Evolutionary conservation across 2,113 vertebrate genomes (phyloP).

Genomic region (Nycticorax nycticorax): DNA sequence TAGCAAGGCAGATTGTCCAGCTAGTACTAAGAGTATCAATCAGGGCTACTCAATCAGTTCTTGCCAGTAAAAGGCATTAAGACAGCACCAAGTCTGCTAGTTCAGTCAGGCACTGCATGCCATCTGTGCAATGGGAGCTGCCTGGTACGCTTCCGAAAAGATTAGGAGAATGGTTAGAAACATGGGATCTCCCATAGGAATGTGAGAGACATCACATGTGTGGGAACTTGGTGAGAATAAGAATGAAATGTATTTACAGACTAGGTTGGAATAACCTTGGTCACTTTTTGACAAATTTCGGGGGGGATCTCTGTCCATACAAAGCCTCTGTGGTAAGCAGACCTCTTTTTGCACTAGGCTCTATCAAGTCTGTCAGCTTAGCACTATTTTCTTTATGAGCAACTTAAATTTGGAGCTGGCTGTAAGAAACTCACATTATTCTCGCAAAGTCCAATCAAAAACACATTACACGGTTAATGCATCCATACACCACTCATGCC

Average conservation of each 20-base stretch:
- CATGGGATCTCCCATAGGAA: conserved; percentile 19
- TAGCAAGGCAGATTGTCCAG: conserved; percentile 63
- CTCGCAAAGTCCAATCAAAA: conserved; percentile 10
- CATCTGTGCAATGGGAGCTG: conserved; percentile 42
- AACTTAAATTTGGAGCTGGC: conserved; percentile 18
- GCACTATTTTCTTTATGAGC: conserved; percentile 3
- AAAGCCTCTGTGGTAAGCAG: background rate
- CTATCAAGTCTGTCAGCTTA: background rate
- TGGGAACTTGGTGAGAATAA: background rate
- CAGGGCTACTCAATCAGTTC: conserved; percentile 25
- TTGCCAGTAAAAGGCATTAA: conserved; percentile 30
- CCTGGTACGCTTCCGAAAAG: conserved; percentile 3
- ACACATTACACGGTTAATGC: conserved; percentile 27
- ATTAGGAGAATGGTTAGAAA: background rate
- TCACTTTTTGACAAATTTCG: background rate
- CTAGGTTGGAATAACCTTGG: background rate
- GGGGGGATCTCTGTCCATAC: background rate
- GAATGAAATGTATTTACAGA: background rate
- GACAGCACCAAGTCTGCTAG: conserved; percentile 18
- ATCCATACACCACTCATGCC: background rate
- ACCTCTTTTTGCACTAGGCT: background rate
- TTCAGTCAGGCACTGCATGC: conserved; percentile 28
- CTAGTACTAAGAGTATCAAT: conserved; percentile 45
- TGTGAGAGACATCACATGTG: background rate
- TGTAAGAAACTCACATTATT: conserved; percentile 12